Evolutionary conservation across 2,797 vertebrate species (phyloP).

Genomic region (Numenius phaeopus): DNA sequence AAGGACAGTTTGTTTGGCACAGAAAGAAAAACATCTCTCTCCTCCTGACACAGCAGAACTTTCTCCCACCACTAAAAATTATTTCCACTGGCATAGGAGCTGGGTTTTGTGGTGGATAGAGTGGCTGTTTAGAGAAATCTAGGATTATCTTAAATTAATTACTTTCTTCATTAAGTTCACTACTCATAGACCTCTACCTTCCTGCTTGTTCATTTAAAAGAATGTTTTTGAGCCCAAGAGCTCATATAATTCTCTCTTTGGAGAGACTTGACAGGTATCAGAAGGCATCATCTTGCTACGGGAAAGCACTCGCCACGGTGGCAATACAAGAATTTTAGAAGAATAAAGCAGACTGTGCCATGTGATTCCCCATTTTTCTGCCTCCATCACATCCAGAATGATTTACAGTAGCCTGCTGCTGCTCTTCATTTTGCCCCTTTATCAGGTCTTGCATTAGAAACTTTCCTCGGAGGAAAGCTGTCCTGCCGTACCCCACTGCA

Average conservation of each 20-base stretch:
- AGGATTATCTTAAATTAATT: not conserved
- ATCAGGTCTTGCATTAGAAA: not conserved
- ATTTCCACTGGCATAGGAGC: not conserved
- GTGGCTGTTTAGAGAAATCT: not conserved
- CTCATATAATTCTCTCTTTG: not conserved
- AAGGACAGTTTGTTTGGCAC: not conserved
- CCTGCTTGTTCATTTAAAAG: not conserved
- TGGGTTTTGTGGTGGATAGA: not conserved
- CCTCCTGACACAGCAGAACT: not conserved
- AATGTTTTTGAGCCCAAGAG: not conserved
- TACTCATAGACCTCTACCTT: not conserved
- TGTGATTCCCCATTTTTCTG: not conserved
- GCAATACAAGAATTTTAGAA: not conserved
- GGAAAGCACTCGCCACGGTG: not conserved
- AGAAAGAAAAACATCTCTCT: not conserved
- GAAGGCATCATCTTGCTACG: not conserved
- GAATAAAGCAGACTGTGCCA: not conserved
- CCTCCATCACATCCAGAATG: not conserved
- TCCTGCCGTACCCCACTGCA: rapidly evolving
- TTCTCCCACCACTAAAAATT: not conserved
- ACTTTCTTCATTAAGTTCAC: not conserved
- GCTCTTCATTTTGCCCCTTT: not conserved
- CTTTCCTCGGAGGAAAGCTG: rapidly evolving
- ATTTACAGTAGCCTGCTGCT: not conserved
- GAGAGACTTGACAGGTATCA: not conserved